Percentiles rank a stretch among this genome's conserved stretches.
These are phyloP conservation scores for Drosophila seclusa DNA, from an alignment of 2,888 invertebrate genomes.

Conservation along the genomic window DNA sequence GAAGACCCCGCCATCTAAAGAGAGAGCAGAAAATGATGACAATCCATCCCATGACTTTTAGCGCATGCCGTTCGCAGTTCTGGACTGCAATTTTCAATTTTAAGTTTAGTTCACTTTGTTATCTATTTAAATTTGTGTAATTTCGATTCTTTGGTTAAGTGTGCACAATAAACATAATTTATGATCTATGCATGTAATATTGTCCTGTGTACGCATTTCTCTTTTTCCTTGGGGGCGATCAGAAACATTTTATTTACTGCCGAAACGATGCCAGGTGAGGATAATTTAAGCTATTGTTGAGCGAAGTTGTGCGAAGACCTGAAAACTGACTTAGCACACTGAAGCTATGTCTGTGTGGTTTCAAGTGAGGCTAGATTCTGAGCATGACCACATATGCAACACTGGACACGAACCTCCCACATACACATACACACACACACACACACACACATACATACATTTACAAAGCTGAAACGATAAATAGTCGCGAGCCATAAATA, in stretches of 20 bases:
- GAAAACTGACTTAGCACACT: background rate
- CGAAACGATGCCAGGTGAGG: too few relatives aligned
- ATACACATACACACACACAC: background rate
- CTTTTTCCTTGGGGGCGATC: constrained; percentile 22
- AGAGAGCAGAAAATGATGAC: too few relatives aligned
- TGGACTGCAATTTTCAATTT: constrained; percentile 15
- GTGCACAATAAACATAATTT: constrained; percentile 43
- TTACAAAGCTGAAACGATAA: background rate
- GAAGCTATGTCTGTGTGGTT: background rate
- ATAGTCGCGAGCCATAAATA: background rate
- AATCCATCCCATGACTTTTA: too few relatives aligned
- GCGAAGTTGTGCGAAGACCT: background rate
- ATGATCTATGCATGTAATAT: constrained; percentile 4
- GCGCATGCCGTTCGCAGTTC: background rate
- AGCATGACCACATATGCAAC: background rate
- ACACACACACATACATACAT: background rate
- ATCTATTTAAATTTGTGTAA: constrained; percentile 62
- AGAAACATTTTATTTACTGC: constrained; percentile 4
- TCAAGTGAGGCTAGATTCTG: background rate
- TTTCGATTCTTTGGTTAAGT: constrained; percentile 10
- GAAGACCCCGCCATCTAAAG: too few relatives aligned
- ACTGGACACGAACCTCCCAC: background rate
- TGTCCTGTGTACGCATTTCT: constrained; percentile 2
- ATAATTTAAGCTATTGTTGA: too few relatives aligned
- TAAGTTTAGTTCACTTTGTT: constrained; percentile 71